Base-by-base conservation (phyloP, 1,140 invertebrate species). In the Brachionus rubens region DNA sequence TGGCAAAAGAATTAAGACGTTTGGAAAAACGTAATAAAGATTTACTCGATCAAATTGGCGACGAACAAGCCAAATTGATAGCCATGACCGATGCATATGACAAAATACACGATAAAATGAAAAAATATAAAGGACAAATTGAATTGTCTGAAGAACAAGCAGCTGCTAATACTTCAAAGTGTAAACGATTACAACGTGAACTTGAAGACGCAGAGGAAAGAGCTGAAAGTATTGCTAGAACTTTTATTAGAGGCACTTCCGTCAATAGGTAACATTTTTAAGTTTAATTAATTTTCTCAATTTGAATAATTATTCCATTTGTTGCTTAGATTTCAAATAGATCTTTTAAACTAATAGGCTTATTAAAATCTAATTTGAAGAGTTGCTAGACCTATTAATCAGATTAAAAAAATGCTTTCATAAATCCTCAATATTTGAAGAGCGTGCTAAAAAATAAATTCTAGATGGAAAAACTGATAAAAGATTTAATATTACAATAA, bases 71-170 rank as follows among this genome's bases (percentile, higher is more conserved):
- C 12, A 76, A 67, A 65, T 24, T 65, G 26, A 48, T 67, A 19
- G 28, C 75, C 4, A 46, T 76, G 50, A 76, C 54, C 26, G 75
- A 76, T 65, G 40, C 75, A 7, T 76, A 56, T 41, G 43, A 59
- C 0, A 76, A 76, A 43, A 47, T 46, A 40, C 52, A 62, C 16
- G 75, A 76, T n/a, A 76, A 54, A 67, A 46, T 76, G 41, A 59
- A 50, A 48, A 62, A 40, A 19, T 76, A 62, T 28, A 76, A 76
- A 47, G 41, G 48, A 16, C 75, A 76, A 76, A 76, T 76, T 65
- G 75, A 76, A 62, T 12, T 36, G 14, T 50, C 75, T 28, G 72
- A 76, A 59, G 52, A 54, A 30, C 48, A 56, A 21, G 50, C 36
- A n/a, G 54, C 72, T 76, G 72, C 50, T 12, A 76, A 76, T 54